Evolutionary conservation across 2,797 vertebrate genomes (phyloP).

Genomic region (Potorous gilbertii): DNA sequence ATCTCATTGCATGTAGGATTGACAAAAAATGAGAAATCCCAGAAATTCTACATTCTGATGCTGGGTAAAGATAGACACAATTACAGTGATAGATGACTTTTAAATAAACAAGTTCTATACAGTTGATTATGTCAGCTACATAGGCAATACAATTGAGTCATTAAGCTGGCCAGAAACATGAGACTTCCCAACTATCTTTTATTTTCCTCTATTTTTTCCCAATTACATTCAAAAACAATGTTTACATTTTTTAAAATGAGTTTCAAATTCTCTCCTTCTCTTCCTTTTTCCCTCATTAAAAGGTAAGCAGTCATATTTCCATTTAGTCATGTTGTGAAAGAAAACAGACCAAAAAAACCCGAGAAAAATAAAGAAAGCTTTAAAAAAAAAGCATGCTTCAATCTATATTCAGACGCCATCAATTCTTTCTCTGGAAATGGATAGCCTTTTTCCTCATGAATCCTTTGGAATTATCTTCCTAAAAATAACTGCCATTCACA

Average conservation of each 20-base stretch:
- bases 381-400: neutral
- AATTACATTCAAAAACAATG: neutral
- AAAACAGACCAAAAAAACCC: neutral
- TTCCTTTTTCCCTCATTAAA: neutral
- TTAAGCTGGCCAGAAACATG: neutral
- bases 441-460: neutral
- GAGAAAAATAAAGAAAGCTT: neutral
- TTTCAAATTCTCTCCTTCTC: neutral
- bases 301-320: neutral
- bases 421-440: neutral
- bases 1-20: neutral
- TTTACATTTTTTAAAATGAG: neutral
- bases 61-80: neutral
- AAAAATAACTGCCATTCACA: neutral
- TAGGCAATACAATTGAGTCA: constrained; percentile 11
- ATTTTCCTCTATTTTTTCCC: neutral
- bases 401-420: neutral
- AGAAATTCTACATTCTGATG: neutral
- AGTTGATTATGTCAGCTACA: neutral
- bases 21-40: neutral
- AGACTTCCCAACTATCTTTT: neutral
- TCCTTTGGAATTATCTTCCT: neutral
- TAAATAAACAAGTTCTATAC: constrained; percentile 7
- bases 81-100: neutral
- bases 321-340: neutral